A percentile compares a stretch with the other conserved stretches of the same genome.
Evolutionary conservation across 2,797 vertebrate genomes (phyloP).

Genomic region (Sphaeramia orbicularis): DNA sequence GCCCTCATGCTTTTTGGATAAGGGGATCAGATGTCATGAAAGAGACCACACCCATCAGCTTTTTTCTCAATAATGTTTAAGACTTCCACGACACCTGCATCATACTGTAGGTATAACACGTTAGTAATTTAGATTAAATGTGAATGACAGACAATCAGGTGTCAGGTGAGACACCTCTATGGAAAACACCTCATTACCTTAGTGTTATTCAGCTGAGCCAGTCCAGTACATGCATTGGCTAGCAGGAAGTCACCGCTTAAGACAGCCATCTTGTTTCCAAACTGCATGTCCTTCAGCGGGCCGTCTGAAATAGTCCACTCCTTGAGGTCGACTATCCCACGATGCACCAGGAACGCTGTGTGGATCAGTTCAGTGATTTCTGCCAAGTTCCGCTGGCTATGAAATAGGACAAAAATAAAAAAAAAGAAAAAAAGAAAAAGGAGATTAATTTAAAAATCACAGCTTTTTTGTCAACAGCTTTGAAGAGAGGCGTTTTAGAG

Average conservation of each 20-base stretch:
- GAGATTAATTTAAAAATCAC: constrained; percentile 29
- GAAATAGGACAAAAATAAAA: constrained; percentile 48
- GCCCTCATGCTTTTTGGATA: no score
- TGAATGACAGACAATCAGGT: constrained; percentile 6
- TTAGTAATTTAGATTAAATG: no score
- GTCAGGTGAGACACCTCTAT: constrained; percentile 23
- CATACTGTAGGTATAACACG: no score
- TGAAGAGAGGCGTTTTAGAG: constrained; percentile 22
- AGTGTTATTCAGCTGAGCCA: constrained; percentile 94
- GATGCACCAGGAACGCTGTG: constrained; percentile 97
- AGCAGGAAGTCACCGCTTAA: constrained; percentile 97
- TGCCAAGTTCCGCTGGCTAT: constrained; percentile 95
- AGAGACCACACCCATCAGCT: no score
- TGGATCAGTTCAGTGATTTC: constrained; percentile 98
- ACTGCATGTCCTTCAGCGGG: constrained; percentile 95
- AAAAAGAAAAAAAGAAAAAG: no score
- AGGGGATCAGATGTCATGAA: no score
- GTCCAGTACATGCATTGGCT: constrained; percentile 94
- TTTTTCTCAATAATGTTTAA: no score
- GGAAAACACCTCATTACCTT: constrained; percentile 79
- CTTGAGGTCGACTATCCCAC: constrained; percentile 94
- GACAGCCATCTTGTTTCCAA: constrained; percentile 99
- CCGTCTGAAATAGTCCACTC: constrained; percentile 93
- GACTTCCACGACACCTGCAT: no score
- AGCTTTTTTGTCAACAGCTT: constrained; percentile 30